These are phyloP conservation scores for Cyrtonyx montezumae DNA, from an alignment of 2,113 vertebrate species.

Conservation along the genomic window DNA sequence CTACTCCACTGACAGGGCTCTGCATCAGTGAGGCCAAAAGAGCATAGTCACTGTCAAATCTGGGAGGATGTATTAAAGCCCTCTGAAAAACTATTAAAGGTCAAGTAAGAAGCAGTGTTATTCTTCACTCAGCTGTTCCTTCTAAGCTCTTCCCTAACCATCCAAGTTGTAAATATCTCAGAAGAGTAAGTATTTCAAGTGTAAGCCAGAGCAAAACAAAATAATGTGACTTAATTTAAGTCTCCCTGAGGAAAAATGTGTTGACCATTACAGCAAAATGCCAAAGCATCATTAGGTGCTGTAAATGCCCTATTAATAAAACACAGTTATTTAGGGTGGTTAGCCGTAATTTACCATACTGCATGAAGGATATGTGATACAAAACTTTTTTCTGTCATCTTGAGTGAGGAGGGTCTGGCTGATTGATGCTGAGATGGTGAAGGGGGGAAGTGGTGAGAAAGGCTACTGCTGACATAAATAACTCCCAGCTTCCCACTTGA, in stretches of 20 bases:
- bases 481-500: not conserved
- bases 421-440: constrained; percentile 3
- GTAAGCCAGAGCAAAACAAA: constrained; percentile 26
- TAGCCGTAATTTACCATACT: constrained; percentile 15
- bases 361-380: not conserved
- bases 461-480: constrained; percentile 9
- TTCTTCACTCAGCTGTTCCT: not conserved
- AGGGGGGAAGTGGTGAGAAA: not conserved
- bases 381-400: constrained; percentile 5
- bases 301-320: constrained; percentile 43
- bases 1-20: not conserved
- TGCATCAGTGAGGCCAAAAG: not conserved
- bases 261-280: not conserved
- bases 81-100: constrained; percentile 34
- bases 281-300: constrained; percentile 10
- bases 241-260: not conserved
- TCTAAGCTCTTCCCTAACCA: constrained; percentile 19
- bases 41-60: not conserved
- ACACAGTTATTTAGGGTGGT: not conserved
- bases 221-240: constrained; percentile 28
- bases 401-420: not conserved
- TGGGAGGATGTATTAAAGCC: constrained; percentile 5
- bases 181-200: not conserved
- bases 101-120: constrained; percentile 18
- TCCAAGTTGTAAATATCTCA: constrained; percentile 21